phyloP scores from a whole-genome alignment of 35 echinoderm and acorn worm genomes.

The Stichopus chloronotus region DNA sequence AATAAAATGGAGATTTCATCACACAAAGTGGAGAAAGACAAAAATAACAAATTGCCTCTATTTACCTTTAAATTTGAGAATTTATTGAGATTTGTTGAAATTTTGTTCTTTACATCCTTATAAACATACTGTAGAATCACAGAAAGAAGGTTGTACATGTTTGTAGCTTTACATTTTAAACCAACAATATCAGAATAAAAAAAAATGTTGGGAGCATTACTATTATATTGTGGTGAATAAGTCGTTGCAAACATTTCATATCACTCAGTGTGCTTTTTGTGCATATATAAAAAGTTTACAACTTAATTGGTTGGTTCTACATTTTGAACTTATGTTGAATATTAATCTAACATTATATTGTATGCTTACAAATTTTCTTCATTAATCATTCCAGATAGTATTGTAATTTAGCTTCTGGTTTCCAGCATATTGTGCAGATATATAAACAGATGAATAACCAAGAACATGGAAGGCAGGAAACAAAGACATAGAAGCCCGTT shows the following conservation, averaged over 20 bases:
- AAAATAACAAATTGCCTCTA: slow-evolving; percentile 64
- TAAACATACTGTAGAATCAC: slow-evolving; percentile 52
- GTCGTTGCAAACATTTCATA: slow-evolving; percentile 61
- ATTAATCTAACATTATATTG: slow-evolving; percentile 63
- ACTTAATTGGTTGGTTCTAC: slow-evolving; percentile 50
- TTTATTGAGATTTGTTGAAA: slow-evolving; percentile 62
- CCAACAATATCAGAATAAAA: slow-evolving; percentile 50
- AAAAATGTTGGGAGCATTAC: slow-evolving; percentile 52
- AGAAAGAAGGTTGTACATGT: slow-evolving; percentile 51
- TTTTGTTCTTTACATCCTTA: slow-evolving; percentile 59
- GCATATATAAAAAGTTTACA: slow-evolving; percentile 57
- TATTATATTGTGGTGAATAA: slow-evolving; percentile 62
- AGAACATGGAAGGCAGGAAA: slow-evolving; percentile 26
- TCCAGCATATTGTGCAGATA: slow-evolving; percentile 14
- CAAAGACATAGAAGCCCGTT: slow-evolving; percentile 30
- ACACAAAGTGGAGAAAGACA: slow-evolving; percentile 47
- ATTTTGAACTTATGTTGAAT: slow-evolving; percentile 54
- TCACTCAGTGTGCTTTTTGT: slow-evolving; percentile 64
- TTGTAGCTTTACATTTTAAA: slow-evolving; percentile 64
- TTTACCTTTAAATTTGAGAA: slow-evolving; percentile 56
- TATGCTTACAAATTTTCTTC: slow-evolving; percentile 60
- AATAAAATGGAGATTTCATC: slow-evolving; percentile 41
- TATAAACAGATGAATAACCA: slow-evolving; percentile 38
- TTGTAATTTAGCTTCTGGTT: slow-evolving; percentile 62
- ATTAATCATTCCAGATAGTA: slow-evolving; percentile 61